Percentiles rank a stretch among this genome's conserved stretches.
Conservation (phyloP, 2,797 vertebrate species). For the Anguilla obscura region DNA sequence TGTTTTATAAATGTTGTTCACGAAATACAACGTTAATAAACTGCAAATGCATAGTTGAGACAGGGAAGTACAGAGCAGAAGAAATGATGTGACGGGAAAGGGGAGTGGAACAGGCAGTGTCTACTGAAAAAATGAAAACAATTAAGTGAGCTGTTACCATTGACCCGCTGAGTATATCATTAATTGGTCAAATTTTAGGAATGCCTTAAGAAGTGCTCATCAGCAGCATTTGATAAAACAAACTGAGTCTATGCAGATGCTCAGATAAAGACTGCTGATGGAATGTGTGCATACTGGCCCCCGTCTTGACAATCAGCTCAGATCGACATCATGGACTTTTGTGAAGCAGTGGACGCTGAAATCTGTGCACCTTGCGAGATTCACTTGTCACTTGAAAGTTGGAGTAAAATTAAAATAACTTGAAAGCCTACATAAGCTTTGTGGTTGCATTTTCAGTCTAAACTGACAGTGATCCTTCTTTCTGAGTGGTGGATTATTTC, state of each 20-base stretch:
- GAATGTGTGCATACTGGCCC: no score
- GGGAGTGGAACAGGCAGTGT: neutral
- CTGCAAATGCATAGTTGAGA: neutral
- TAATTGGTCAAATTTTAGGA: neutral
- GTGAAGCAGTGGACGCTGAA: neutral
- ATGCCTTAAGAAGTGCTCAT: neutral
- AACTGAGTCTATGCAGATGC: neutral
- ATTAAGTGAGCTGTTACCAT: neutral
- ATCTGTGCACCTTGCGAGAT: neutral
- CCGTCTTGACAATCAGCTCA: no score
- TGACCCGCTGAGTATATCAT: neutral
- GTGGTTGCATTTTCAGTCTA: neutral
- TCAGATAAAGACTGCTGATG: no score
- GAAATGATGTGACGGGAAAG: neutral
- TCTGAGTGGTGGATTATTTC: neutral
- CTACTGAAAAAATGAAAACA: neutral
- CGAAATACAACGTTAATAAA: neutral
- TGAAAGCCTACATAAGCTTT: neutral
- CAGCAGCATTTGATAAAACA: neutral
- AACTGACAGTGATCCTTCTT: neutral
- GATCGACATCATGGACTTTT: no score
- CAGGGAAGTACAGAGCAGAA: neutral
- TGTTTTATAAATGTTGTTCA: neutral
- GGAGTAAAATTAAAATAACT: neutral
- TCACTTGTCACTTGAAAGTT: neutral